Percentiles rank a stretch among this genome's conserved stretches.
Evolutionary conservation across 1,140 invertebrate genomes (phyloP).

Genomic region (Ceratina japonica): DNA sequence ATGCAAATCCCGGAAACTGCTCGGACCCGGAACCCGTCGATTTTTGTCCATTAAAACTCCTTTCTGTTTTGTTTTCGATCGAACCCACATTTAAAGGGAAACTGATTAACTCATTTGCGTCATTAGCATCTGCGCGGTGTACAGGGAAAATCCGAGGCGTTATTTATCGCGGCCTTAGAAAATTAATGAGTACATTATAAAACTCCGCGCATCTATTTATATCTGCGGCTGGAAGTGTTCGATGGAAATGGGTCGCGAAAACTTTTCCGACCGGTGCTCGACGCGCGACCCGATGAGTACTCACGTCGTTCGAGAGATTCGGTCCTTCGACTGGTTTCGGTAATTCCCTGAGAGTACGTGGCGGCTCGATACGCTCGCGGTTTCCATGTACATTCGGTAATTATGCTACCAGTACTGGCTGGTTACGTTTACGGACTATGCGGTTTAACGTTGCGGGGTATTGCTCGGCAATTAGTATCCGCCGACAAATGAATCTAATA

Average conservation of each 20-base stretch:
- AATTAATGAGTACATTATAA: no score
- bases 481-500: background rate
- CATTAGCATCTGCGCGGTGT: background rate
- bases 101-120: background rate
- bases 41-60: background rate
- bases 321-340: background rate
- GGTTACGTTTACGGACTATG: constrained; percentile 4
- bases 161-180: no score
- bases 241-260: no score
- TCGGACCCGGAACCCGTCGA: background rate
- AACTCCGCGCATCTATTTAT: no score
- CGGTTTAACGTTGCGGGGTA: background rate
- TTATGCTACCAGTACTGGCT: background rate
- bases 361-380: background rate
- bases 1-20: constrained; percentile 34
- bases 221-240: no score
- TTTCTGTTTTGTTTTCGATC: background rate
- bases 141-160: no score
- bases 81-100: background rate
- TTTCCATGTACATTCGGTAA: constrained; percentile 4
- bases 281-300: background rate
- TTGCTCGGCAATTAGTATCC: constrained; percentile 2
- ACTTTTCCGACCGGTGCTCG: no score
- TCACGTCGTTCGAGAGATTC: background rate
- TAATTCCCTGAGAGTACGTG: background rate